These are phyloP conservation scores for Aythya baeri DNA, from an alignment of 2,113 vertebrate genomes.

Conservation along the genomic window DNA sequence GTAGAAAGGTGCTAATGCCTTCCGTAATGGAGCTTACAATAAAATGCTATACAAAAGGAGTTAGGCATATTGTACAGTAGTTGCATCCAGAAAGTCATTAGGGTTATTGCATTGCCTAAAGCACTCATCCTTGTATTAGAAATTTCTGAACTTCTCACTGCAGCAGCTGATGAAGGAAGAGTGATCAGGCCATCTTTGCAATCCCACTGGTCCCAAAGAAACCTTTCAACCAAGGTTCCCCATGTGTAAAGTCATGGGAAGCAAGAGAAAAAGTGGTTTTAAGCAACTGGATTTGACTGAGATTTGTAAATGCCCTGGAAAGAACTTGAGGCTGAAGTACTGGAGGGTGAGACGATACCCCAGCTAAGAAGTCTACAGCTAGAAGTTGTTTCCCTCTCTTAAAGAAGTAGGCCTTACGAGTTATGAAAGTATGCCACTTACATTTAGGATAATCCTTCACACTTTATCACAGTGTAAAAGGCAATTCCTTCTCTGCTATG, in stretches of 20 bases:
- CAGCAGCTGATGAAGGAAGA: not conserved
- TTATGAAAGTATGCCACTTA: not conserved
- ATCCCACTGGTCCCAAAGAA: not conserved
- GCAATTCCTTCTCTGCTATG: not conserved
- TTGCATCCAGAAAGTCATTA: not conserved
- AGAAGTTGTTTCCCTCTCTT: not conserved
- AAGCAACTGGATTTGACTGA: not conserved
- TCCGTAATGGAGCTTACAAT: not conserved
- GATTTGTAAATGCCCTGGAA: not conserved
- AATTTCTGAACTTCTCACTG: not conserved
- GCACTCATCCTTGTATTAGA: not conserved
- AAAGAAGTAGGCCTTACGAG: not conserved
- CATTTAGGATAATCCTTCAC: not conserved
- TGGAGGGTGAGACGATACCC: not conserved
- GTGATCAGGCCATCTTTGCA: accelerated
- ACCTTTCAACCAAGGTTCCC: not conserved
- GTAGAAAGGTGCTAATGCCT: slow-evolving; percentile 13
- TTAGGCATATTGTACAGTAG: not conserved
- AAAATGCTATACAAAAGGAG: not conserved
- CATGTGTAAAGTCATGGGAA: not conserved
- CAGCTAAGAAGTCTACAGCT: not conserved
- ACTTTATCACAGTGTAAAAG: not conserved
- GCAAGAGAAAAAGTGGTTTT: not conserved
- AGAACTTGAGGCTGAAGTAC: not conserved
- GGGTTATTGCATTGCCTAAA: not conserved